These are phyloP conservation scores for Xenotilapia leptura DNA, from an alignment of 2,113 vertebrate genomes.

Conservation along the genomic window DNA sequence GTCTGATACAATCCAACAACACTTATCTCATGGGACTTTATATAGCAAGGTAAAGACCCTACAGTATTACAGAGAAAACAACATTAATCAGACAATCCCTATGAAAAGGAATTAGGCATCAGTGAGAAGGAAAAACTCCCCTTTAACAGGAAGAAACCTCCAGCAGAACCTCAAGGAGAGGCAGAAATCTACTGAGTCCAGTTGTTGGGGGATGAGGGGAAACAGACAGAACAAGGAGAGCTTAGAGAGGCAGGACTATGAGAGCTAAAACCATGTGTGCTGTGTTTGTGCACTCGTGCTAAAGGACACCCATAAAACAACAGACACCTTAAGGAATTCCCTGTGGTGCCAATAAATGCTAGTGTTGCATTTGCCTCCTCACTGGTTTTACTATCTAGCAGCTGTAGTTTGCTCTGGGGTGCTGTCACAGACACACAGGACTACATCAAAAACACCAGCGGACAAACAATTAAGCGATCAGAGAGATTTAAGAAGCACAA, in stretches of 20 bases:
- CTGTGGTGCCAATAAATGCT: constrained; percentile 22
- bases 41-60: neutral
- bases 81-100: neutral
- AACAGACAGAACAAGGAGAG: neutral
- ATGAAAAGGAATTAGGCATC: neutral
- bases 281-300: neutral
- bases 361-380: constrained; percentile 26
- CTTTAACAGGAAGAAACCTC: neutral
- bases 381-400: constrained; percentile 38
- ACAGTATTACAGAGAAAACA: neutral
- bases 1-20: neutral
- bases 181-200: neutral
- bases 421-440: neutral
- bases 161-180: accelerated
- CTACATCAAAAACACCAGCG: constrained; percentile 5
- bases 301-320: neutral
- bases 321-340: constrained; percentile 13
- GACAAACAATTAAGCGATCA: constrained; percentile 35
- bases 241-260: neutral
- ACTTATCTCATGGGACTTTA: neutral
- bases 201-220: neutral
- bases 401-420: constrained; percentile 36
- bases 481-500: neutral
- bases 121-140: neutral
- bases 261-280: neutral